Conservation (phyloP, 2,797 vertebrate species). For the Coccyzus lansbergi region DNA sequence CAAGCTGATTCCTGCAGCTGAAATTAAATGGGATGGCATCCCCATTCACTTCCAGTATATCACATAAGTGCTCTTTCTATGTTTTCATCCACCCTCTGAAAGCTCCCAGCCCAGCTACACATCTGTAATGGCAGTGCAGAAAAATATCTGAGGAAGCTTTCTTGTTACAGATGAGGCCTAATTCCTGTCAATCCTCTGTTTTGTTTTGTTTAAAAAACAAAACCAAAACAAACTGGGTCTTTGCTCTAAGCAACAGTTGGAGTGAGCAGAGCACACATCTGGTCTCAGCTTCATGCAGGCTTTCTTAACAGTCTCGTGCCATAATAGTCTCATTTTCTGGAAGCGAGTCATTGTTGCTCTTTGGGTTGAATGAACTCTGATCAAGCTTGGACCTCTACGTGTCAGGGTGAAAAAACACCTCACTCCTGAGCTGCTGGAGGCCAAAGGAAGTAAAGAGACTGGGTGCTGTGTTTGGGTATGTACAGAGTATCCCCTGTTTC, state of each 20-base stretch:
- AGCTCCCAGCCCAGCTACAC: neutral
- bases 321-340: conserved; percentile 44
- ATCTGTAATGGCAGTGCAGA: neutral
- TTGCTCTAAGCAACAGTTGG: conserved; percentile 34
- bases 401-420: neutral
- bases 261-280: conserved; percentile 30
- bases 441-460: neutral
- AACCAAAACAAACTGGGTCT: neutral
- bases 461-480: neutral
- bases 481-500: neutral
- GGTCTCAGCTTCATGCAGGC: neutral
- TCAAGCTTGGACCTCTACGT: neutral
- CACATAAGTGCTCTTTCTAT: neutral
- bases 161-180: neutral
- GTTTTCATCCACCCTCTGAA: neutral
- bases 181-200: neutral
- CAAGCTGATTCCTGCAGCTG: neutral
- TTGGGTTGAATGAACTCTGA: conserved; percentile 1
- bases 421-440: neutral
- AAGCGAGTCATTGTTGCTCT: conserved; percentile 15
- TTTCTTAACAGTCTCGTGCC: conserved; percentile 38
- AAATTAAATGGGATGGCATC: neutral
- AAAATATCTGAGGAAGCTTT: neutral
- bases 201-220: conserved; percentile 5
- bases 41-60: neutral